Conservation (phyloP, 1,140 invertebrate species). For the Zaprionus ghesquierei region DNA sequence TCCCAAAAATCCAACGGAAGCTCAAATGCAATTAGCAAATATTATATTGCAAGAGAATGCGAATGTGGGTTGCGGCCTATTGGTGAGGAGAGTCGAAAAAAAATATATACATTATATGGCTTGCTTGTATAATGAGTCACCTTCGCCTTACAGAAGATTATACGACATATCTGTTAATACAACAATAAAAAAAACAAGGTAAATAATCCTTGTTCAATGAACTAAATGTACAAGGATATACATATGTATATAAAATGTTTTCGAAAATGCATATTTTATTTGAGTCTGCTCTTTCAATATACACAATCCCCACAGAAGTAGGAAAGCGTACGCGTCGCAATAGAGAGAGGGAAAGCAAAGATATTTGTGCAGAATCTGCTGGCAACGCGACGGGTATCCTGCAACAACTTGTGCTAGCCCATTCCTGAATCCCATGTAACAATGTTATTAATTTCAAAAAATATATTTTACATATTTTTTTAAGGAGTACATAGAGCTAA, state of each 20-base stretch:
- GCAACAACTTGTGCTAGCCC: no score
- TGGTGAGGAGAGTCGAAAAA: background rate
- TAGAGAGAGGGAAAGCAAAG: no score
- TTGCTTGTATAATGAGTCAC: background rate
- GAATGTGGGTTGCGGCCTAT: background rate
- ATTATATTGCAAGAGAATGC: background rate
- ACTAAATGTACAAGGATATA: no score
- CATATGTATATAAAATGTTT: no score
- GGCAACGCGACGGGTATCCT: no score
- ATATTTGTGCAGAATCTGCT: no score
- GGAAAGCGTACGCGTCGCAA: no score
- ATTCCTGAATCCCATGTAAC: no score
- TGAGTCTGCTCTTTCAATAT: no score
- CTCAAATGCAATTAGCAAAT: background rate
- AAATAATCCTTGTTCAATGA: background rate
- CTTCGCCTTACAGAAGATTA: background rate
- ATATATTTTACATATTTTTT: background rate
- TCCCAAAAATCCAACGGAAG: background rate
- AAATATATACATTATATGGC: background rate
- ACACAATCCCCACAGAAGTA: no score
- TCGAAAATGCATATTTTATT: no score
- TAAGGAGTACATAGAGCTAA: slow-evolving; percentile 21
- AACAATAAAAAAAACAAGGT: background rate
- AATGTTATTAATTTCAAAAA: no score
- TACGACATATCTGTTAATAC: background rate